Base-by-base conservation (phyloP, 1,140 invertebrate species). In the Archivesica marissinica region DNA sequence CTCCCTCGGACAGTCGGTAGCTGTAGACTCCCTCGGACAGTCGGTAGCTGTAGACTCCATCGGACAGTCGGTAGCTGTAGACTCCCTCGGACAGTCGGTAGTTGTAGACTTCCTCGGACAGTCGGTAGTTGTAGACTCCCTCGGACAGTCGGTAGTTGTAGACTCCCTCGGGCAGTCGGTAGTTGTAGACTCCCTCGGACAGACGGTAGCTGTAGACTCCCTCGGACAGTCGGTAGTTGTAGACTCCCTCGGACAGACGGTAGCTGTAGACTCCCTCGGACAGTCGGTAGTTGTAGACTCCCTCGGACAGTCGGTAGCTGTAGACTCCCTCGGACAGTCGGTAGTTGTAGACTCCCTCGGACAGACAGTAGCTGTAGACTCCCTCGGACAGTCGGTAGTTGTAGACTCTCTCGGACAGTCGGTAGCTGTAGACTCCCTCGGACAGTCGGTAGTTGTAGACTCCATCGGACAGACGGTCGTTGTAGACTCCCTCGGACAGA, bases 391-490 rank as follows among this genome's bases (percentile, higher is more conserved):
- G 85, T 74, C 94, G 80, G 86, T 95, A 95, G 88, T 95, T 95
- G 87, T 92, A 94, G 61, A 44, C 82, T 87, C 54, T 75, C 50
- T 28, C 86, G n/a, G n/a, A n/a, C n/a, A n/a, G n/a, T n/a, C n/a
- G n/a, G n/a, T n/a, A n/a, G n/a, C n/a, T n/a, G n/a, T n/a, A n/a
- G n/a, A n/a, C 92, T 7, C 90, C 92, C 35, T 89, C 74, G 20
- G 88, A 90, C 3, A 94, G 85, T 74, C 94, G 80, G 86, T 95
- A 95, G 88, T 95, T 95, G 87, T 92, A 94, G 61, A 44, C 82
- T 87, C 54, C 68, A 47, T 28, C 86, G n/a, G n/a, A n/a, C n/a
- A n/a, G n/a, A n/a, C n/a, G n/a, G n/a, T n/a, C n/a, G n/a, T n/a
- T n/a, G n/a, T n/a, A n/a, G n/a, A n/a, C 92, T 7, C 90, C 92